These are phyloP conservation scores for Numida meleagris DNA, from an alignment of 2,113 vertebrate species.

Conservation along the genomic window DNA sequence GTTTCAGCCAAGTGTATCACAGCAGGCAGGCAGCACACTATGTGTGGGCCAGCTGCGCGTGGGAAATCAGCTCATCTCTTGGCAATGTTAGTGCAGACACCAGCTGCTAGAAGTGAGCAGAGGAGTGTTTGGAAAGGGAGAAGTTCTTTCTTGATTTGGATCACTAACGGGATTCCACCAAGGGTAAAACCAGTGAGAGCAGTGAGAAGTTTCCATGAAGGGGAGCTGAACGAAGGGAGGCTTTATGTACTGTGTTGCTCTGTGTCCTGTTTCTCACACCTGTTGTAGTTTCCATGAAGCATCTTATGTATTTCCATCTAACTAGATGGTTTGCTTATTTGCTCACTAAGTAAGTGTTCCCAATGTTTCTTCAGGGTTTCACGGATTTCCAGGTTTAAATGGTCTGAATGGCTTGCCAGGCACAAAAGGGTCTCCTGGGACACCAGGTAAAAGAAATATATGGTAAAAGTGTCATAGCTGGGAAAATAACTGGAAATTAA, in stretches of 20 bases:
- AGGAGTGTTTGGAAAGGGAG: not conserved
- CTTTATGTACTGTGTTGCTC: not conserved
- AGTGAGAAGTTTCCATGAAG: not conserved
- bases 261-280: not conserved
- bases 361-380: constrained; percentile 79
- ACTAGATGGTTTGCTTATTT: not conserved
- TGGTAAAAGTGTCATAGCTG: not conserved
- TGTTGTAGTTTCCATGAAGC: not conserved
- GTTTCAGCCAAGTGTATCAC: not conserved
- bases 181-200: not conserved
- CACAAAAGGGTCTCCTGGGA: constrained; percentile 87
- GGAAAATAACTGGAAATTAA: not conserved
- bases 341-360: not conserved
- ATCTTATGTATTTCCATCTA: not conserved
- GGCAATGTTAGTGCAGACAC: not conserved
- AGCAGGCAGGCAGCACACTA: not conserved
- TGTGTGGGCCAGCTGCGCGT: not conserved
- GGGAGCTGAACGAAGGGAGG: not conserved
- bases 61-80: constrained; percentile 16
- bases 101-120: constrained; percentile 20
- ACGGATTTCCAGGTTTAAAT: constrained; percentile 86
- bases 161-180: not conserved
- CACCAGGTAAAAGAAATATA: constrained; percentile 79
- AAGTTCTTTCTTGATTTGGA: not conserved
- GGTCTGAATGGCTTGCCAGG: constrained; percentile 93